Evolutionary conservation across 2,797 vertebrate genomes (phyloP).

Genomic region (Emys orbicularis): DNA sequence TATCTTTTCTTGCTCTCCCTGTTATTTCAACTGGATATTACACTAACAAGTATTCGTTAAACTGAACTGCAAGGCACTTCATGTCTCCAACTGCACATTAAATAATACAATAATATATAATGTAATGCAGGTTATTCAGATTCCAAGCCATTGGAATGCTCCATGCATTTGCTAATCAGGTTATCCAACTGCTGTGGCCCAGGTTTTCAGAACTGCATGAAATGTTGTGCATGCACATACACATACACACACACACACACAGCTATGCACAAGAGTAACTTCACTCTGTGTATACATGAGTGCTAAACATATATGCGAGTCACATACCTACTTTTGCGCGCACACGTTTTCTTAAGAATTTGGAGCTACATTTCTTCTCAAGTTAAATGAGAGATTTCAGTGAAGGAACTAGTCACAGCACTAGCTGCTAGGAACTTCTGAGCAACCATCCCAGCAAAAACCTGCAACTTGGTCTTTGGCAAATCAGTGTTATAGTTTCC

Average conservation of each 20-base stretch:
- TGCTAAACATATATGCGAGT: too few species aligned
- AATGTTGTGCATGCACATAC: too few species aligned
- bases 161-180: not conserved
- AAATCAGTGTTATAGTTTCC: not conserved
- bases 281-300: too few species aligned
- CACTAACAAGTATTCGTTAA: not conserved
- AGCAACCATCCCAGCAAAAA: slow-evolving; percentile 14
- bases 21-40: not conserved
- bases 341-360: not conserved
- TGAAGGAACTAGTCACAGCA: not conserved
- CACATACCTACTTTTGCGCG: too few species aligned
- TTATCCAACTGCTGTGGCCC: not conserved
- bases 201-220: not conserved
- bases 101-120: not conserved
- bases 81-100: not conserved
- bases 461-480: not conserved
- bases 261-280: too few species aligned
- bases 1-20: slow-evolving; percentile 8
- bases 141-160: not conserved
- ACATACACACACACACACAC: too few species aligned
- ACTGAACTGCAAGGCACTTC: not conserved
- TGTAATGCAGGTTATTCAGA: not conserved
- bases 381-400: not conserved
- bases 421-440: not conserved
- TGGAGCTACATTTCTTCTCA: not conserved